Conservation (phyloP, 2,888 invertebrate genomes). For the Drosophila crucigera region DNA sequence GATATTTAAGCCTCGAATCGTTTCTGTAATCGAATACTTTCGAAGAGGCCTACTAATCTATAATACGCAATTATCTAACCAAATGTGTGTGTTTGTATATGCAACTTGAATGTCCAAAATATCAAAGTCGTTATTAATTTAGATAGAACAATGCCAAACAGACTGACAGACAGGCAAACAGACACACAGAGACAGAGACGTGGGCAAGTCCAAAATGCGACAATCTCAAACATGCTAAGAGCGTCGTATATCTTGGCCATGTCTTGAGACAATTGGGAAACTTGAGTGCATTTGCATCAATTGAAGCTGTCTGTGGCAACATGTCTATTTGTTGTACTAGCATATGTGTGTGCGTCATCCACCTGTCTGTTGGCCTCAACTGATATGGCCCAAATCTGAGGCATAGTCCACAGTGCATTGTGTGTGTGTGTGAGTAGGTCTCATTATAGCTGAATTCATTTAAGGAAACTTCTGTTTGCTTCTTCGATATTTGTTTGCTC, state of each 20-base stretch:
- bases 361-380: constrained; percentile 30
- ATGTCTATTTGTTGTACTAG: constrained; percentile 30
- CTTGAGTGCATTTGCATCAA: constrained; percentile 73
- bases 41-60: constrained; percentile 29
- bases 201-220: constrained; percentile 46
- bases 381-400: constrained; percentile 45
- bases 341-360: not conserved
- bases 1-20: constrained; percentile 13
- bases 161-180: not conserved
- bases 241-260: constrained; percentile 10
- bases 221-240: constrained; percentile 39
- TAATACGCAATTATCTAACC: constrained; percentile 33
- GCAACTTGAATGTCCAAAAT: constrained; percentile 23
- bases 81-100: not conserved
- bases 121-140: constrained; percentile 59
- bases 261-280: constrained; percentile 55
- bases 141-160: constrained; percentile 29
- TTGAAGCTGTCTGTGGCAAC: constrained; percentile 64
- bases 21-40: not conserved
- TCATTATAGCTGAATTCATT: constrained; percentile 62
- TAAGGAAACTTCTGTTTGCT: constrained; percentile 12
- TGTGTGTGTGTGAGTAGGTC: constrained; percentile 20
- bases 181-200: not conserved
- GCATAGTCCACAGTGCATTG: constrained; percentile 35
- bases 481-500: constrained; percentile 10